phyloP scores from a whole-genome alignment of 1,140 invertebrate genomes.

The Lerema accius region DNA sequence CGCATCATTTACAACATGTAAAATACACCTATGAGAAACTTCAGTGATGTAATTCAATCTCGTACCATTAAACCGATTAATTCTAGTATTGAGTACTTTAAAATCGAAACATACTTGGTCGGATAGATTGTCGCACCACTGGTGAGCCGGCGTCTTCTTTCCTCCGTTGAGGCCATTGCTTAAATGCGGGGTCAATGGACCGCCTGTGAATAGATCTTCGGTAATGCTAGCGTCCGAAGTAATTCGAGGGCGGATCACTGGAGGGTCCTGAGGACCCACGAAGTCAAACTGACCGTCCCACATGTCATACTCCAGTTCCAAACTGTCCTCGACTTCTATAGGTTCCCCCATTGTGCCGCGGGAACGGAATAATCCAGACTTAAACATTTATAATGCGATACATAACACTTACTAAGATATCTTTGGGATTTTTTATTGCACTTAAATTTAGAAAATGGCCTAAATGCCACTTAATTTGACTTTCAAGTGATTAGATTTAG shows the following conservation, averaged over 20 bases:
- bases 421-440: slow-evolving; percentile 52
- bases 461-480: slow-evolving; percentile 56
- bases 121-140: slow-evolving; percentile 83
- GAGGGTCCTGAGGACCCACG: slow-evolving; percentile 84
- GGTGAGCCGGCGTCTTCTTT: slow-evolving; percentile 81
- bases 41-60: too few species aligned
- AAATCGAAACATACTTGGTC: slow-evolving; percentile 77
- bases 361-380: slow-evolving; percentile 73
- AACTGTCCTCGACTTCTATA: slow-evolving; percentile 80
- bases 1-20: neutral
- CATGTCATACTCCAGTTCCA: slow-evolving; percentile 91
- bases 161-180: slow-evolving; percentile 79
- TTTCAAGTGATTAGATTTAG: slow-evolving; percentile 64
- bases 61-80: neutral
- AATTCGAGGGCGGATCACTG: slow-evolving; percentile 51
- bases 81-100: neutral
- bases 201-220: slow-evolving; percentile 76
- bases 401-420: slow-evolving; percentile 45
- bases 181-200: slow-evolving; percentile 75
- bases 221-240: slow-evolving; percentile 68
- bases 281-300: slow-evolving; percentile 95
- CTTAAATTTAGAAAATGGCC: slow-evolving; percentile 17
- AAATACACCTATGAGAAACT: neutral
- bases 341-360: slow-evolving; percentile 69
- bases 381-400: slow-evolving; percentile 70